Evolutionary conservation across 2,888 invertebrate species (phyloP).

Genomic region (Podotricha telesiphe): DNA sequence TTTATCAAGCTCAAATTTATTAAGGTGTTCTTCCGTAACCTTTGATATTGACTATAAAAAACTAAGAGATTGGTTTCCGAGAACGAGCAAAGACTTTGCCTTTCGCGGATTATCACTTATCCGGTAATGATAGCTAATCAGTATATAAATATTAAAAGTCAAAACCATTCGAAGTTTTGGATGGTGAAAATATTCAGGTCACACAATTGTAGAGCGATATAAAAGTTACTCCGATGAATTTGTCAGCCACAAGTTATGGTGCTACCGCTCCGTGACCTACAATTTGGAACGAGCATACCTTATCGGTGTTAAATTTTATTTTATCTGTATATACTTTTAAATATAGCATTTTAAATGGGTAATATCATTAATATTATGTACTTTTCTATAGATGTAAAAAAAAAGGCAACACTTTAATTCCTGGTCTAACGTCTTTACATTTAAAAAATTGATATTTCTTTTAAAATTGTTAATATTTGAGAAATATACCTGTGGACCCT

Average conservation of each 20-base stretch:
- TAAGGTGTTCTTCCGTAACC: conserved; percentile 12
- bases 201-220: conserved; percentile 51
- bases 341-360: not conserved
- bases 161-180: conserved; percentile 34
- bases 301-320: conserved; percentile 30
- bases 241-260: conserved; percentile 62
- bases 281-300: conserved; percentile 52
- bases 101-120: conserved; percentile 17
- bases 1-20: conserved; percentile 19
- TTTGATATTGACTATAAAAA: conserved; percentile 13
- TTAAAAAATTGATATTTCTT: too few species aligned
- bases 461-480: not conserved
- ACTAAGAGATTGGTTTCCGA: conserved; percentile 2
- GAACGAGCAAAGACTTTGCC: not conserved
- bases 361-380: not conserved
- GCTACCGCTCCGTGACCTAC: conserved; percentile 73
- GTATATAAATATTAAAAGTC: conserved; percentile 7
- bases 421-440: too few species aligned
- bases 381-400: too few species aligned
- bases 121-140: conserved; percentile 17
- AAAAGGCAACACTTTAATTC: too few species aligned
- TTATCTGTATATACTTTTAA: conserved; percentile 7
- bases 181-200: conserved; percentile 56
- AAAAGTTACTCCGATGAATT: conserved; percentile 60
- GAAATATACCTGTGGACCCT: conserved; percentile 86